Percentiles rank a stretch among this genome's conserved stretches.
These are phyloP conservation scores for Chymomyza amoena DNA, from an alignment of 2,888 invertebrate species.

Conservation along the genomic window DNA sequence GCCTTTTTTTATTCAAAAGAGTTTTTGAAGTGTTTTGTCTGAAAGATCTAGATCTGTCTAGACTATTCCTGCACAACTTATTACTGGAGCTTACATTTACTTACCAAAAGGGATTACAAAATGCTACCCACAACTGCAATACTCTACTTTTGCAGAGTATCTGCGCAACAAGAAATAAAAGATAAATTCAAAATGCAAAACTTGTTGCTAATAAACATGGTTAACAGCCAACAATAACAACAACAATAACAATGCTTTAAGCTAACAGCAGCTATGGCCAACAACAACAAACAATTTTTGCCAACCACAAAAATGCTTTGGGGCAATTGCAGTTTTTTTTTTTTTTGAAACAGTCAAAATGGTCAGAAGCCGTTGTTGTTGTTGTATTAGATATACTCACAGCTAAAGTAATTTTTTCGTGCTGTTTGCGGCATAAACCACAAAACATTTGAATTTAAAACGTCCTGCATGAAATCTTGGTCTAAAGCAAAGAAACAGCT, in stretches of 20 bases:
- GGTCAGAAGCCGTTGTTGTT: conserved; percentile 17
- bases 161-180: neutral
- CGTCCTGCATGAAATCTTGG: neutral
- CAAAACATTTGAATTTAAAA: neutral
- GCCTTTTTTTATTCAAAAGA: too few relatives aligned
- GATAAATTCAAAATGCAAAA: conserved; percentile 64
- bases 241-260: conserved; percentile 39
- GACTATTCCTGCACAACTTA: too few relatives aligned
- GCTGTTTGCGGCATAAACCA: neutral
- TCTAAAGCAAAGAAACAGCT: conserved; percentile 19
- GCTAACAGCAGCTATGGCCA: conserved; percentile 23
- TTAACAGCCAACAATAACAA: conserved; percentile 20
- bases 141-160: neutral
- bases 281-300: conserved; percentile 29
- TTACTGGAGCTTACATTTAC: too few relatives aligned
- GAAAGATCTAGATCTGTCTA: too few relatives aligned
- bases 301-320: conserved; percentile 48
- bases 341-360: neutral
- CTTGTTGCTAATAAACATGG: conserved; percentile 61
- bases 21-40: too few relatives aligned
- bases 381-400: neutral
- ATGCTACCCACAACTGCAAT: neutral
- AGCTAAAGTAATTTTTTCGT: neutral
- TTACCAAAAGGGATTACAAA: neutral
- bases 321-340: conserved; percentile 24